Conservation (phyloP, 37 sponge, comb jelly and placozoan genomes). For the Crambe crambe region DNA sequence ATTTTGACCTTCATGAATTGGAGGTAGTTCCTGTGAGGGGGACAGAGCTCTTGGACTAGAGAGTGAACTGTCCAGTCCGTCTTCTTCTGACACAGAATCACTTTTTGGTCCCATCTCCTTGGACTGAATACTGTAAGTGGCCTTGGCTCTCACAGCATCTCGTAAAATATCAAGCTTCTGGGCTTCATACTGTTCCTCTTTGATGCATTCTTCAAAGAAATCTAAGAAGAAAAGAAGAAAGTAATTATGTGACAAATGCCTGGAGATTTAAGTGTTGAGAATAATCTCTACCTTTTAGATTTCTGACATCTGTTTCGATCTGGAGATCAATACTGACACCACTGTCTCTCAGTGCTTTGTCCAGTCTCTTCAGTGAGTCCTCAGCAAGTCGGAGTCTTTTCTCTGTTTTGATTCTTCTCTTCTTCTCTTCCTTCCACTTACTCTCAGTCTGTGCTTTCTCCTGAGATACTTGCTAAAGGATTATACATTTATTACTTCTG, state of each 20-base stretch:
- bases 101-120: neutral
- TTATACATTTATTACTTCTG: too few relatives aligned
- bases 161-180: slow-evolving; percentile 88
- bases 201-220: slow-evolving; percentile 95
- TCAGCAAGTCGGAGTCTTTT: slow-evolving; percentile 88
- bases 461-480: slow-evolving; percentile 43
- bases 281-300: slow-evolving; percentile 87
- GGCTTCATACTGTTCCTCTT: slow-evolving; percentile 88
- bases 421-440: slow-evolving; percentile 74
- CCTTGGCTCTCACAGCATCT: slow-evolving; percentile 82
- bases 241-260: too few relatives aligned
- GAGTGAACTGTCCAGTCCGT: neutral
- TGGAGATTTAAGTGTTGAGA: too few relatives aligned
- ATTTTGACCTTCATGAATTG: neutral
- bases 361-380: slow-evolving; percentile 93
- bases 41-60: neutral
- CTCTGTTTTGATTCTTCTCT: slow-evolving; percentile 83
- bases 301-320: slow-evolving; percentile 93
- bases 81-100: neutral
- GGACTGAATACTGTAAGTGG: slow-evolving; percentile 2
- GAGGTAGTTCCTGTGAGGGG: neutral
- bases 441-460: slow-evolving; percentile 54
- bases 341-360: slow-evolving; percentile 91
- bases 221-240: slow-evolving; percentile 31
- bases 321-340: slow-evolving; percentile 92